Evolutionary conservation across 1,140 invertebrate species (phyloP), one percentile per base, ranked within the genome.

Genomic region (Solen grandis): DNA sequence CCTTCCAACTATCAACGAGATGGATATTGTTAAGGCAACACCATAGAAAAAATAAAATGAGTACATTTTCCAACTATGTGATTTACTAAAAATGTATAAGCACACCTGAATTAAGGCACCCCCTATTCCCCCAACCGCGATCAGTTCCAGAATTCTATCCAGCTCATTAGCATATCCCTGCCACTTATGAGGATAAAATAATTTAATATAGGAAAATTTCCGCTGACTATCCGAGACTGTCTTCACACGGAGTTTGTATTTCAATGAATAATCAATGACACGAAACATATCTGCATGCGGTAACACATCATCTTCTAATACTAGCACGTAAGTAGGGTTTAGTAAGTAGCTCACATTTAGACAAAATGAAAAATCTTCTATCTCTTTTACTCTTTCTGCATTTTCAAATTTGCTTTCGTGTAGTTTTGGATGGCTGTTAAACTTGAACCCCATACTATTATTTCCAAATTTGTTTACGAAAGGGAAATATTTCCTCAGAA

Each of bases 281-380:
- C 41, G 1, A 22, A 82, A 60, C 25, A 83, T 29, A 55, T 86
- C 74, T 5, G 65, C 27, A 31, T 76, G 73, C 5, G 75, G 74
- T 16, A 86, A 27, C 31, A 79, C 85, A 74, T 86, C 85, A 63
- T 86, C 85, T 74, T 86, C 83, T 3, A 85, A n/a, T 55, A 86
- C 54, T 16, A 86, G 36, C 41, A 81, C 62, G 69, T 75, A 86
- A 36, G 59, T 46, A 3, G 83, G 62, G 22, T 63, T 25, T 57
- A 75, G 68, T 0, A 27, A 22, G 27, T 70, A 41, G 0, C 83
- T 77, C 4, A 69, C 83, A 33, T 82, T 76, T 54, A 86, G 31
- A 41, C 85, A 86, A 57, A 78, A 86, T 25, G 68, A 66, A 73
- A 85, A 86, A 38, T 86, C 85, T 29, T 55, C 27, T 5, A 46